Percentiles rank a stretch among this genome's conserved stretches.
Evolutionary conservation across 2,797 vertebrate species (phyloP).

Genomic region (Ispidina picta): DNA sequence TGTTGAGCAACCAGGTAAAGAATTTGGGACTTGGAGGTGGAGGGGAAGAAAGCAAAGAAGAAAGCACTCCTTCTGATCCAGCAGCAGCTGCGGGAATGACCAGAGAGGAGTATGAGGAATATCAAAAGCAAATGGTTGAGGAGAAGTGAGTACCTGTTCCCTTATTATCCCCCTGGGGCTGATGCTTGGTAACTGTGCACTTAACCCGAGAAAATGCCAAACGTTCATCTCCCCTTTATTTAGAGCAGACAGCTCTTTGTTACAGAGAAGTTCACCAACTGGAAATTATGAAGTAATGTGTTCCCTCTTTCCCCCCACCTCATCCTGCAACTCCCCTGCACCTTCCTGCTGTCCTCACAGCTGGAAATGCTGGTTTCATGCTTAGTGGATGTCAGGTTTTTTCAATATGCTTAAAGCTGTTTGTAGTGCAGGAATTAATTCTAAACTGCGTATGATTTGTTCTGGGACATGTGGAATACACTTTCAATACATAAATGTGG

Average conservation of each 20-base stretch:
- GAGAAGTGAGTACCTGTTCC: slow-evolving; percentile 91
- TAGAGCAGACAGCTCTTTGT: neutral
- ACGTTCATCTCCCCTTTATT: neutral
- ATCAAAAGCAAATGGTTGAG: slow-evolving; percentile 95
- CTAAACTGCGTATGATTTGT: neutral
- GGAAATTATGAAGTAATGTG: neutral
- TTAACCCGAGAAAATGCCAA: neutral
- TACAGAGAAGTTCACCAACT: neutral
- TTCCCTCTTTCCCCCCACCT: neutral
- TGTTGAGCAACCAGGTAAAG: slow-evolving; percentile 94
- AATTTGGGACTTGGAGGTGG: slow-evolving; percentile 93
- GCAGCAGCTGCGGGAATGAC: slow-evolving; percentile 95
- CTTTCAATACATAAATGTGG: neutral
- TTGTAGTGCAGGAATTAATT: neutral
- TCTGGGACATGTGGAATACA: neutral
- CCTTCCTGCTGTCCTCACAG: neutral
- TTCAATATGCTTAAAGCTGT: neutral
- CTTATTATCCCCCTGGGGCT: neutral
- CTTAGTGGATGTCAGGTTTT: neutral
- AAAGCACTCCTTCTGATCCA: slow-evolving; percentile 85
- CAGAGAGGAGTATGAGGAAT: slow-evolving; percentile 96
- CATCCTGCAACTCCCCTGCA: neutral
- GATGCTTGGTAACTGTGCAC: neutral
- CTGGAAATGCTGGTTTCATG: neutral
- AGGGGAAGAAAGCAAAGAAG: slow-evolving; percentile 90